Conservation (phyloP, 2,797 vertebrate species). For the Cynodonichthys magdalenae region DNA sequence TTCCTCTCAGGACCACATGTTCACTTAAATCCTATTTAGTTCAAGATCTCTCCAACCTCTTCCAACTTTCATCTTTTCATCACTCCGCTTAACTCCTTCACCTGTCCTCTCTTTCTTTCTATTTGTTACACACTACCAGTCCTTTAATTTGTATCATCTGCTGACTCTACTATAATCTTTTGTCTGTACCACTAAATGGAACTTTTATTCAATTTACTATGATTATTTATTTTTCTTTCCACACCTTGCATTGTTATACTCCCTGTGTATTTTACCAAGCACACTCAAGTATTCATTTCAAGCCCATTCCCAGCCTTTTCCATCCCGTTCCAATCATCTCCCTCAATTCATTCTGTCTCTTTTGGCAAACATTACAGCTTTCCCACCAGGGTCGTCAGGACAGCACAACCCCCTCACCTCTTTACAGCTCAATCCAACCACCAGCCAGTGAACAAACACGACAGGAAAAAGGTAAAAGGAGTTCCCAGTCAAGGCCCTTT, state of each 20-base stretch:
- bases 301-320: conserved; percentile 39
- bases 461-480: conserved; percentile 30
- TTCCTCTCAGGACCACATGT: conserved; percentile 28
- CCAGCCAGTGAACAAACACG: conserved; percentile 61
- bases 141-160: neutral
- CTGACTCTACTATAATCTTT: conserved; percentile 15
- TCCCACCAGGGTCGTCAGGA: conserved; percentile 69
- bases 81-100: conserved; percentile 30
- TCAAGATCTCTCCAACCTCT: conserved; percentile 10
- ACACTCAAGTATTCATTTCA: conserved; percentile 39
- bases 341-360: conserved; percentile 49
- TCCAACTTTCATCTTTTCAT: conserved; percentile 33
- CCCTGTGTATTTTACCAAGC: conserved; percentile 28
- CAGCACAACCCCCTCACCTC: conserved; percentile 49
- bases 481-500: conserved; percentile 29
- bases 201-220: conserved; percentile 5
- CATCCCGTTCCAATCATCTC: conserved; percentile 44
- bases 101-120: conserved; percentile 34
- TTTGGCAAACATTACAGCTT: conserved; percentile 65
- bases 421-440: conserved; percentile 35
- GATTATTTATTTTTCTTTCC: conserved; percentile 16
- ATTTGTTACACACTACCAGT: conserved; percentile 8
- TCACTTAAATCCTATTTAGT: conserved; percentile 30
- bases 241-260: conserved; percentile 25
- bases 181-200: conserved; percentile 7